Evolutionary conservation across 2,113 vertebrate species (phyloP).

Genomic region (Brachionichthys hirsutus): DNA sequence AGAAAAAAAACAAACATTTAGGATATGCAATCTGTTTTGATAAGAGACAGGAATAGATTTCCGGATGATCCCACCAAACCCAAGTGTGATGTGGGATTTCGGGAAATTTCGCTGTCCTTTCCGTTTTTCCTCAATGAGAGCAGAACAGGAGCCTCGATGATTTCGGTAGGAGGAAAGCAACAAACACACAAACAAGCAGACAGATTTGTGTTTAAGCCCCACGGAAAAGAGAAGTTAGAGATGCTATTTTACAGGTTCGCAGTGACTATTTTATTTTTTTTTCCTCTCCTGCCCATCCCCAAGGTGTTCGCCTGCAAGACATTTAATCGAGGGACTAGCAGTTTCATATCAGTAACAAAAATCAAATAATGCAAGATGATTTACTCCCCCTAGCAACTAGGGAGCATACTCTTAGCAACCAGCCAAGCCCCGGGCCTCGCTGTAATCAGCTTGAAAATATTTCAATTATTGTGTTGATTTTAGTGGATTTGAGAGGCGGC

Average conservation of each 20-base stretch:
- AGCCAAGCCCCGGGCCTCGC: conserved; percentile 95
- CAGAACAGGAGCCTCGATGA: conserved; percentile 84
- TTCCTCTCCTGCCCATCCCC: conserved; percentile 91
- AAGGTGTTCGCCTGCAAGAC: conserved; percentile 99
- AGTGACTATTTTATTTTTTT: conserved; percentile 90
- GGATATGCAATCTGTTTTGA: conserved; percentile 74
- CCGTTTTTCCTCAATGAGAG: conserved; percentile 78
- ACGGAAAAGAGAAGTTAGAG: conserved; percentile 91
- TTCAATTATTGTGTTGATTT: conserved; percentile 99
- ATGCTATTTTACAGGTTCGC: conserved; percentile 99
- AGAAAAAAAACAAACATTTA: conserved; percentile 58
- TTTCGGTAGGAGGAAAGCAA: conserved; percentile 81
- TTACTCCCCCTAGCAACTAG: conserved; percentile 99
- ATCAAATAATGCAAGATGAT: conserved; percentile 99
- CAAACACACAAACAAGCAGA: conserved; percentile 83
- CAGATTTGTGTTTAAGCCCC: conserved; percentile 86
- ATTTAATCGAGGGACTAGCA: conserved; percentile 99
- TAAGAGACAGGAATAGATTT: conserved; percentile 75
- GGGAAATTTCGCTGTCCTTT: conserved; percentile 73
- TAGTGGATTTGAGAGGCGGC: conserved; percentile 99
- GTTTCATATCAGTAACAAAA: conserved; percentile 99
- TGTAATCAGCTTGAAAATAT: conserved; percentile 99
- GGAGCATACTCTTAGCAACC: conserved; percentile 99
- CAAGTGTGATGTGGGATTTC: conserved; percentile 71
- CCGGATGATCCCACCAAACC: conserved; percentile 75